Conservation (phyloP, 2,113 vertebrate genomes). For the Thryonomys swinderianus region DNA sequence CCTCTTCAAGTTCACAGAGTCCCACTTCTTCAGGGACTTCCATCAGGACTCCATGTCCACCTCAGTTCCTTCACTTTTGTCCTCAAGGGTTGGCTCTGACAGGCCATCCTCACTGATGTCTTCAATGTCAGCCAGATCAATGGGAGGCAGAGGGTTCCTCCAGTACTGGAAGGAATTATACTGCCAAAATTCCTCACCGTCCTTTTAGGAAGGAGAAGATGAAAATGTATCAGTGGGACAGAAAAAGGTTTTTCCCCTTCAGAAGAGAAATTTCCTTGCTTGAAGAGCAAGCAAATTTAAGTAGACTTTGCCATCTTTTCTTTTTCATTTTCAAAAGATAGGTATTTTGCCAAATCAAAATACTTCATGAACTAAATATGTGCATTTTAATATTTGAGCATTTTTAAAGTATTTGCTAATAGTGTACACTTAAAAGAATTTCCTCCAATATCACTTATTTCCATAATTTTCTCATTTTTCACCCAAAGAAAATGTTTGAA, state of each 20-base stretch:
- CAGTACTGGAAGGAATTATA: constrained; percentile 96
- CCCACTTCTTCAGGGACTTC: background rate
- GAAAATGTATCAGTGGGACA: background rate
- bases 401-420: constrained; percentile 28
- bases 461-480: constrained; percentile 41
- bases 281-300: constrained; percentile 50
- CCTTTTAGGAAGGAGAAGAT: constrained; percentile 79
- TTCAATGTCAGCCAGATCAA: constrained; percentile 92
- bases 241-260: background rate
- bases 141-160: constrained; percentile 91
- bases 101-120: constrained; percentile 72
- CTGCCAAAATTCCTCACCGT: constrained; percentile 87
- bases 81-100: constrained; percentile 56
- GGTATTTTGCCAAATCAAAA: background rate
- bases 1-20: background rate
- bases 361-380: constrained; percentile 25
- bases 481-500: constrained; percentile 29
- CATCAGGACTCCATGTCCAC: constrained; percentile 95
- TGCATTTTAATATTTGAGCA: background rate
- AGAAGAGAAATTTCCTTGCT: constrained; percentile 25
- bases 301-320: constrained; percentile 21
- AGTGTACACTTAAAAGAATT: constrained; percentile 43
- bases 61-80: constrained; percentile 79
- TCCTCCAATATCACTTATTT: background rate
- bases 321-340: constrained; percentile 53